A percentile compares a stretch with the other conserved stretches of the same genome.
phyloP scores from a whole-genome alignment of 2,888 invertebrate species.

The Dryobota labecula region DNA sequence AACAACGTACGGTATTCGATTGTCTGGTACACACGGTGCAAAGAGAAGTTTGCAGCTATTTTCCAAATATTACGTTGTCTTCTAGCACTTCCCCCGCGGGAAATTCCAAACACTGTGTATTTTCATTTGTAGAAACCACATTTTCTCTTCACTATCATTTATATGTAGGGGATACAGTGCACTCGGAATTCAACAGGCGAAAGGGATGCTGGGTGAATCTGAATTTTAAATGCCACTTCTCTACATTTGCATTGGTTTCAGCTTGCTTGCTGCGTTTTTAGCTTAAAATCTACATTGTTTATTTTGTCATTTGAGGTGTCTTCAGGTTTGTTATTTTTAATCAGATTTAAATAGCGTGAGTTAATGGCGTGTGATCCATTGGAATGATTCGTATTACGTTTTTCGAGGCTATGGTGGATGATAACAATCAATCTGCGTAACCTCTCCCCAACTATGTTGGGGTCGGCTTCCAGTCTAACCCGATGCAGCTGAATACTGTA shows the following conservation, averaged over 20 bases:
- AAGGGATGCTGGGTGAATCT: slow-evolving; percentile 16
- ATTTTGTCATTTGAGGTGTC: too few relatives aligned
- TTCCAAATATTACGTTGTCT: slow-evolving; percentile 6
- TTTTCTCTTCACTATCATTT: neutral
- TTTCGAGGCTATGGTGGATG: neutral
- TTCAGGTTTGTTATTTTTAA: neutral
- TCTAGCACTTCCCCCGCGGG: slow-evolving; percentile 29
- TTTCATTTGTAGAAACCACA: slow-evolving; percentile 5
- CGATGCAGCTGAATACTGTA: too few relatives aligned
- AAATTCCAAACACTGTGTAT: slow-evolving; percentile 39
- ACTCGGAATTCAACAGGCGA: slow-evolving; percentile 49
- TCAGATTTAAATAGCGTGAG: neutral
- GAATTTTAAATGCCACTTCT: slow-evolving; percentile 44
- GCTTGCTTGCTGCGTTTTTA: neutral
- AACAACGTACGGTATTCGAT: neutral
- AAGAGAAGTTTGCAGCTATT: neutral
- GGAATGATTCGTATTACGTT: neutral
- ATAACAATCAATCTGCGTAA: too few relatives aligned
- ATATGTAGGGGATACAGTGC: slow-evolving; percentile 20
- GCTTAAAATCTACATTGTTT: slow-evolving; percentile 14
- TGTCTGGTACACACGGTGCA: neutral
- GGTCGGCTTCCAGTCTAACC: too few relatives aligned
- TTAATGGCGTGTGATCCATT: neutral
- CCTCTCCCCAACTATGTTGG: too few relatives aligned
- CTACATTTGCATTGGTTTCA: slow-evolving; percentile 7